phyloP scores from a whole-genome alignment of 2,113 vertebrate genomes.

The Neoarius graeffei region DNA sequence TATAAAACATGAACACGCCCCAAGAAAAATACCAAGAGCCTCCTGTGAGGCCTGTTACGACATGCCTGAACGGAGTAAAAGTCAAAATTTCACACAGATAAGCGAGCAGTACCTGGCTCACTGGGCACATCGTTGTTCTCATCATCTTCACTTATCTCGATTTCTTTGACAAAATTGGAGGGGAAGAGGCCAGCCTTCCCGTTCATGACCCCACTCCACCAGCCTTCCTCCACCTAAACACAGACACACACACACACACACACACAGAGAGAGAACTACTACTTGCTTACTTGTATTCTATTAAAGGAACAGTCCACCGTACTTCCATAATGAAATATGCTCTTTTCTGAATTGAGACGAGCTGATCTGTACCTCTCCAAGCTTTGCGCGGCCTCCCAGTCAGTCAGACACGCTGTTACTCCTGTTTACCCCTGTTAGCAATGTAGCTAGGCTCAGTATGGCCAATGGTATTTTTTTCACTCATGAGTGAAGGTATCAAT shows the following conservation, averaged over 20 bases:
- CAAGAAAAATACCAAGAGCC: slow-evolving; percentile 1
- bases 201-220: slow-evolving; percentile 87
- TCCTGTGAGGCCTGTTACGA: slow-evolving; percentile 23
- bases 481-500: too few relatives aligned
- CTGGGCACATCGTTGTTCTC: slow-evolving; percentile 77
- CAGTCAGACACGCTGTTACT: too few relatives aligned
- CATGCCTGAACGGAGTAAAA: slow-evolving; percentile 14
- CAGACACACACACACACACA: slow-evolving; percentile 12
- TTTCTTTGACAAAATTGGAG: slow-evolving; percentile 94
- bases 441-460: too few relatives aligned
- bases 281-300: background rate
- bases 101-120: slow-evolving; percentile 76
- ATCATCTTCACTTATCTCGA: slow-evolving; percentile 76
- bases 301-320: too few relatives aligned
- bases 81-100: background rate
- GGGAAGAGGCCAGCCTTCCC: slow-evolving; percentile 87
- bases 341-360: too few relatives aligned
- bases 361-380: too few relatives aligned
- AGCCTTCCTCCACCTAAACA: slow-evolving; percentile 92
- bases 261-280: slow-evolving; percentile 4
- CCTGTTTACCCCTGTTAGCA: too few relatives aligned
- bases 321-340: too few relatives aligned
- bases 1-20: background rate
- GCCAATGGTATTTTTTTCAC: too few relatives aligned
- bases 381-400: too few relatives aligned